Evolutionary conservation across 64 coral and sea anemone genomes (phyloP), one percentile per base, ranked within the genome.

Genomic region (Astreopora myriophthalma): DNA sequence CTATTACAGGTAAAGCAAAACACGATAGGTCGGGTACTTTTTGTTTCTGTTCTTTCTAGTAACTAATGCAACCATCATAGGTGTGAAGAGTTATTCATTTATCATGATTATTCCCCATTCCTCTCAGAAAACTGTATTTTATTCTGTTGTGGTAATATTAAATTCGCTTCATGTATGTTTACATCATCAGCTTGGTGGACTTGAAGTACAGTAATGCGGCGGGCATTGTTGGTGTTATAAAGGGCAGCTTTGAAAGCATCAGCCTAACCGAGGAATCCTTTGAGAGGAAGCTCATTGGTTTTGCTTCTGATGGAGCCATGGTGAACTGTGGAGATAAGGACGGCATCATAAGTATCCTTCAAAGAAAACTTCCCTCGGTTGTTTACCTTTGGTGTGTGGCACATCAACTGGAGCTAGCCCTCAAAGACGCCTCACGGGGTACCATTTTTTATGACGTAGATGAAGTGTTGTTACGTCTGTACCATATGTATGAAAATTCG

Each of bases 321-420:
- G 93, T 46, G 73, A 93, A 94, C 87, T 49, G 71, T 85, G 79
- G 93, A 65, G 73, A 93, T 34, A 93, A 88, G 87, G 85, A 95
- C 29, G 87, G 93, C 38, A 80, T 94, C 37, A 94, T 94, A 55
- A 80, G 87, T 75, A 74, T 82, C 83, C 73, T 94, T 23, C 55
- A 90, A 86, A 69, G 74, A 36, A 51, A 55, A 22, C 51, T 71
- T 32, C 93, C 93, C 34, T 95, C 73, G 93, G 88, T 90, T 48
- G 84, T 95, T 76, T 95, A 76, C 55, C 49, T 94, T n/a, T 94
- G 87, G 93, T 95, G 93, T 52, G 88, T 95, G 37, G 88, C 88
- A 48, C 93, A 95, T 85, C 88, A 31, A 48, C 93, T 90, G 33
- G 85, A 89, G 93, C 93, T 94, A 22, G 37, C 87, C 51, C 87